Conservation (phyloP, 1,140 invertebrate species). For the Aphaenogaster ashmeadi region DNA sequence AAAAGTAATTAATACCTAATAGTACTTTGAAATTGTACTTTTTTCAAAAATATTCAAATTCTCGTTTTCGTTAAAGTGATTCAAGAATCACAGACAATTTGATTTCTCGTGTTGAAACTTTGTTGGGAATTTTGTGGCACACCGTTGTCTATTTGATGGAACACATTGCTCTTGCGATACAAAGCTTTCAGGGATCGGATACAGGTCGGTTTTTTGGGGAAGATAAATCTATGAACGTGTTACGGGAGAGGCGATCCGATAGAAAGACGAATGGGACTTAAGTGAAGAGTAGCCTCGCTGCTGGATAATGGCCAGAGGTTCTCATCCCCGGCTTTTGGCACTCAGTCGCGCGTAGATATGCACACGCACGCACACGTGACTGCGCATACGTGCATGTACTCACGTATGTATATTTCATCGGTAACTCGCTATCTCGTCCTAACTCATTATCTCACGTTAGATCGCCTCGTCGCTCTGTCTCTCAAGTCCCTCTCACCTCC, state of each 20-base stretch:
- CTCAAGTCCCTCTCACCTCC: neutral
- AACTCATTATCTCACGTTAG: constrained; percentile 63
- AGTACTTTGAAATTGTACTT: neutral
- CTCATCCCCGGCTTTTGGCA: constrained; percentile 39
- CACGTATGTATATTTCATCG: constrained; percentile 39
- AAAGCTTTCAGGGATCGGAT: neutral
- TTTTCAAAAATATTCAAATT: too few species aligned
- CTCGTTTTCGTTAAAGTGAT: neutral
- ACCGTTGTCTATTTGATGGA: neutral
- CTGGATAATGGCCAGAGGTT: constrained; percentile 64
- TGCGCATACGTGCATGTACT: neutral
- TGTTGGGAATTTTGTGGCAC: neutral
- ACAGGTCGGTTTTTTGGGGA: constrained; percentile 47
- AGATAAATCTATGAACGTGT: constrained; percentile 57
- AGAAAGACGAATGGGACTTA: constrained; percentile 68
- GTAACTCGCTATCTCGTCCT: constrained; percentile 55
- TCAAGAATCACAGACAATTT: neutral
- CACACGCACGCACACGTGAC: neutral
- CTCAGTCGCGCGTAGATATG: neutral
- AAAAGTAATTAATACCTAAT: neutral
- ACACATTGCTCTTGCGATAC: neutral
- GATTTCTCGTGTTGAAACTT: neutral
- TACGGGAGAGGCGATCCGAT: constrained; percentile 39
- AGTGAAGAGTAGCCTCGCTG: constrained; percentile 66
- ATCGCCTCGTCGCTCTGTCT: constrained; percentile 41